Evolutionary conservation across 2,797 vertebrate species (phyloP), one percentile per base, ranked within the genome.

Genomic region (Microctenopoma stevenorrisi): DNA sequence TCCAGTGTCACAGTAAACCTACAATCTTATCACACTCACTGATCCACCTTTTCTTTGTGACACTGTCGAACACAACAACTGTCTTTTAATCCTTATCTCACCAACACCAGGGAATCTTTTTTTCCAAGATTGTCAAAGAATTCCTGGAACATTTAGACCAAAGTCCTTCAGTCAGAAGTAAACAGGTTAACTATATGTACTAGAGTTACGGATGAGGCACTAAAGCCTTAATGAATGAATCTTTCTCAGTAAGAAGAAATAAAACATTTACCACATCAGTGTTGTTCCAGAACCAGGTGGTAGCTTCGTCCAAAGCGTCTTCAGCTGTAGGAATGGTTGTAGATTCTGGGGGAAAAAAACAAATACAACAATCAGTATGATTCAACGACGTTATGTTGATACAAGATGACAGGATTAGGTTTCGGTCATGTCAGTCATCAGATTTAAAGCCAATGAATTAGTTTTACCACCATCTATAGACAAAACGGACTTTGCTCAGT

Each of bases 181-280:
- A 60, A 22, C 25, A 1, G 11, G 25, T 16, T 12, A 40, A 30
- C 14, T 9, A 33, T 16, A 42, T 5, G 14, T 6, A 25, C 3
- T 0, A 25, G 25, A 50, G 64, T 15, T n/a, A 8, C n/a, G 14
- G 28, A 25, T 14, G 14, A 4, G 14, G 11, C 14, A 13, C 4
- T 4, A 4, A 4, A 13, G 10, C 4, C 3, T 7, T 16, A 5
- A 15, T 38, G 37, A 38, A 38, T 38, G 37, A 11, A 38, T 38
- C 4, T 12, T n/a, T 4, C 4, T 18, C 8, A 11, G 2, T 22
- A 13, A 13, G 28, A 46, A 22, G 25, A 47, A n/a, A 15, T n/a
- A 8, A 33, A n/a, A 15, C 26, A 87, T 95, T 94, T 86, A 98
- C 97, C 92, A 83, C 74, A 48, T 91, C 93, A 0, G 94, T 93